A percentile compares a stretch with the other conserved stretches of the same genome.
These are phyloP conservation scores for Barnardius zonarius DNA, from an alignment of 2,113 vertebrate species.

Conservation along the genomic window DNA sequence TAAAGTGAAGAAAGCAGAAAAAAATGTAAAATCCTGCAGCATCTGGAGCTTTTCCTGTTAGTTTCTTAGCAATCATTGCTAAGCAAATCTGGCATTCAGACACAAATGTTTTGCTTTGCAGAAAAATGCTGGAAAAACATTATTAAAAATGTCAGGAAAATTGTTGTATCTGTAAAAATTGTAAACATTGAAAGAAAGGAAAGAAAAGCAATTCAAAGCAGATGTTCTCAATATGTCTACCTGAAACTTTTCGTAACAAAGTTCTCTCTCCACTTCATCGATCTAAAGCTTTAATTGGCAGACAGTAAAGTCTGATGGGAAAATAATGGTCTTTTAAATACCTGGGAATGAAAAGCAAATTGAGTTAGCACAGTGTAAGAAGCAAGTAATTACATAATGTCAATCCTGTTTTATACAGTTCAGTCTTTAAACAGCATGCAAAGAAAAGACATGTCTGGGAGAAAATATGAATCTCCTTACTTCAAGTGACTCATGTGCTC, in stretches of 20 bases:
- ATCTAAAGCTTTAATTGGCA: conserved; percentile 76
- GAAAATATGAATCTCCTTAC: conserved; percentile 43
- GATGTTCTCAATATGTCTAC: conserved; percentile 39
- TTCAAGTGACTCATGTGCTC: conserved; percentile 24
- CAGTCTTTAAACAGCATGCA: conserved; percentile 64
- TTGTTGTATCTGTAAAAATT: not conserved
- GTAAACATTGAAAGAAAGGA: not conserved
- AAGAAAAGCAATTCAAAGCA: conserved; percentile 20
- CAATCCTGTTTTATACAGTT: conserved; percentile 71
- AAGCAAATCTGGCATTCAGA: not conserved
- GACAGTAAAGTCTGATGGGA: conserved; percentile 75
- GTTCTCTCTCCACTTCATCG: conserved; percentile 58
- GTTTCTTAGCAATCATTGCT: not conserved
- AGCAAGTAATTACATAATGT: conserved; percentile 78
- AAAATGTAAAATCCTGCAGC: not conserved
- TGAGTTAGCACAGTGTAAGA: conserved; percentile 77
- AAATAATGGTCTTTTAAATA: conserved; percentile 80
- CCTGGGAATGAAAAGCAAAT: conserved; percentile 80
- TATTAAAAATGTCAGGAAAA: not conserved
- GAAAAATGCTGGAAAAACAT: not conserved
- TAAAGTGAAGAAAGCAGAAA: not conserved
- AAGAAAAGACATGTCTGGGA: conserved; percentile 56
- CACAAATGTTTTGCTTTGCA: conserved; percentile 8
- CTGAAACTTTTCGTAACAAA: conserved; percentile 53
- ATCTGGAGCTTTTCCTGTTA: not conserved